Evolutionary conservation across 2,888 invertebrate genomes (phyloP).

Genomic region (Muschampia staudingeri): DNA sequence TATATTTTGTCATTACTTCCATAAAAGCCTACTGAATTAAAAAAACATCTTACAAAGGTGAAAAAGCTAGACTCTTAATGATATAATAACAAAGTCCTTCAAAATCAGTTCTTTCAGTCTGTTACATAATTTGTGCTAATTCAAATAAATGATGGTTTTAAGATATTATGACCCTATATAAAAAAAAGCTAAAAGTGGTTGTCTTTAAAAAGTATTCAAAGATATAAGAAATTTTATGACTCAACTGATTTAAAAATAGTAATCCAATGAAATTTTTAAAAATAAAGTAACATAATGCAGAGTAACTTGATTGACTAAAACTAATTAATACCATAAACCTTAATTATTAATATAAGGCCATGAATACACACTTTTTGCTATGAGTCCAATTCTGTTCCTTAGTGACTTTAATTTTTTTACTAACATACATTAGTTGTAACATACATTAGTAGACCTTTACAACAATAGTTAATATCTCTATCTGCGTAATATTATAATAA

Average conservation of each 20-base stretch:
- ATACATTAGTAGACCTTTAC: background rate
- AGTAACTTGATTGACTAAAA: constrained; percentile 3
- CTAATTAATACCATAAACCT: background rate
- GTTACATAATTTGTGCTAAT: constrained; percentile 3
- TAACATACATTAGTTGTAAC: no score
- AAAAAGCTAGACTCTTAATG: constrained; percentile 30
- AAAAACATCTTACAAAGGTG: constrained; percentile 15
- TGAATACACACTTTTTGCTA: constrained; percentile 13
- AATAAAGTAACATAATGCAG: background rate
- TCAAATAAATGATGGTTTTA: background rate
- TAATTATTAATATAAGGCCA: constrained; percentile 3
- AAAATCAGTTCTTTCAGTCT: constrained; percentile 39
- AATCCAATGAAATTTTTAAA: background rate
- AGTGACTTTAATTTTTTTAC: background rate
- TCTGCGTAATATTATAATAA: background rate
- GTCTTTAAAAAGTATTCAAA: no score
- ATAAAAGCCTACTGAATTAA: background rate
- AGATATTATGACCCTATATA: background rate
- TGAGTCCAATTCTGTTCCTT: background rate
- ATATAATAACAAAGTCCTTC: constrained; percentile 1
- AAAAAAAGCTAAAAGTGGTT: no score
- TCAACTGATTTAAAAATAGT: no score
- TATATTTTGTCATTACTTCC: background rate
- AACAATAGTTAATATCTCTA: background rate
- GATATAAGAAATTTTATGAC: no score